These are phyloP conservation scores for Champsocephalus gunnari DNA, from an alignment of 2,797 vertebrate species.

Conservation along the genomic window DNA sequence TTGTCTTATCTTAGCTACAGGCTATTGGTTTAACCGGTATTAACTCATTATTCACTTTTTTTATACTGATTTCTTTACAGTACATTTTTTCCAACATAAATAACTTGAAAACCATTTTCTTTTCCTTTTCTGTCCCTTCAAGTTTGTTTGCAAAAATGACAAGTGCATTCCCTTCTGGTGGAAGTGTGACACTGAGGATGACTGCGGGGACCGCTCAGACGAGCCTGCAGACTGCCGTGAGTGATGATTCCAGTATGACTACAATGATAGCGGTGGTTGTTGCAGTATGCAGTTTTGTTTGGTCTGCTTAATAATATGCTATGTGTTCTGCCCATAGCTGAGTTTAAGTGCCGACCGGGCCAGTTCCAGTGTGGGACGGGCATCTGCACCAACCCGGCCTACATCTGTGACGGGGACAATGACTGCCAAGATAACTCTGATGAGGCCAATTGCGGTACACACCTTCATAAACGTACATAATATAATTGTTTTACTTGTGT, in stretches of 20 bases:
- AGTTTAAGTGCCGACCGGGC: conserved; percentile 94
- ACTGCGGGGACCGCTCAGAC: conserved; percentile 94
- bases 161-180: conserved; percentile 98
- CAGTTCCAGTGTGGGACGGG: conserved; percentile 95
- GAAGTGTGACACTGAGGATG: conserved; percentile 97
- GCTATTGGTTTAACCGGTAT: neutral
- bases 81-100: too few relatives aligned
- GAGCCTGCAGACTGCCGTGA: conserved; percentile 94
- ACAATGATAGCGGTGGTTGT: neutral
- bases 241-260: conserved; percentile 56
- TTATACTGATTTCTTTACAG: too few relatives aligned
- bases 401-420: conserved; percentile 96
- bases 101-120: too few relatives aligned
- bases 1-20: neutral
- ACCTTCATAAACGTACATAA: neutral
- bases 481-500: neutral
- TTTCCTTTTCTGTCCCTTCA: conserved; percentile 54
- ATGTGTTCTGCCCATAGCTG: conserved; percentile 80
- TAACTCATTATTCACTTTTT: neutral
- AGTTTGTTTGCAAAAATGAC: conserved; percentile 95
- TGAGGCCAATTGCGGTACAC: conserved; percentile 93
- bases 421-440: conserved; percentile 97
- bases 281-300: neutral
- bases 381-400: conserved; percentile 94
- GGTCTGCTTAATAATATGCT: conserved; percentile 1